Evolutionary conservation across 1,140 invertebrate species (phyloP).

Genomic region (Pemphigus obesinymphae): DNA sequence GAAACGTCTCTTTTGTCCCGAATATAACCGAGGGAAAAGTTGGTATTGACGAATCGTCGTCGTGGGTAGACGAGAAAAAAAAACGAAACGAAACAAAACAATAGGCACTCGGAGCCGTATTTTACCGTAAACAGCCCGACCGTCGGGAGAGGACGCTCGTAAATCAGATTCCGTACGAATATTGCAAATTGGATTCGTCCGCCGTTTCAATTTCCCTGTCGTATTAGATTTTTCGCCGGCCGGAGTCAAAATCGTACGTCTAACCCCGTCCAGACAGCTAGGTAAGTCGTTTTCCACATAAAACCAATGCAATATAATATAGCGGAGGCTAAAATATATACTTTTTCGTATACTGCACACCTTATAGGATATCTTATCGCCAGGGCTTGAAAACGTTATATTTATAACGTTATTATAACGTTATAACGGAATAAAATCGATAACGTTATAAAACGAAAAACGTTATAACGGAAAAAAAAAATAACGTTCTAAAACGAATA

Average conservation of each 20-base stretch:
- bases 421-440: no score
- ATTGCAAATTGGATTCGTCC: neutral
- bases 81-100: no score
- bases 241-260: neutral
- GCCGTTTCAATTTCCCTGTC: neutral
- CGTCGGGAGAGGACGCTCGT: neutral
- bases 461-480: no score
- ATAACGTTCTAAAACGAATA: no score
- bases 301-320: neutral
- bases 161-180: slow-evolving; percentile 17
- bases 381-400: no score
- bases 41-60: neutral
- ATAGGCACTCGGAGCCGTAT: no score
- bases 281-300: neutral
- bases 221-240: neutral
- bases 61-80: neutral
- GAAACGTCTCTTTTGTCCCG: neutral
- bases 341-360: no score
- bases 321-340: no score
- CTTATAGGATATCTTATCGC: no score
- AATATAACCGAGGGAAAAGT: neutral
- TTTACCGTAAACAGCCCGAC: neutral
- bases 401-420: no score
- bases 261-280: neutral
- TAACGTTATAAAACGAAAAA: no score